Conservation (phyloP, 2,888 invertebrate species). For the Nomada fucata region DNA sequence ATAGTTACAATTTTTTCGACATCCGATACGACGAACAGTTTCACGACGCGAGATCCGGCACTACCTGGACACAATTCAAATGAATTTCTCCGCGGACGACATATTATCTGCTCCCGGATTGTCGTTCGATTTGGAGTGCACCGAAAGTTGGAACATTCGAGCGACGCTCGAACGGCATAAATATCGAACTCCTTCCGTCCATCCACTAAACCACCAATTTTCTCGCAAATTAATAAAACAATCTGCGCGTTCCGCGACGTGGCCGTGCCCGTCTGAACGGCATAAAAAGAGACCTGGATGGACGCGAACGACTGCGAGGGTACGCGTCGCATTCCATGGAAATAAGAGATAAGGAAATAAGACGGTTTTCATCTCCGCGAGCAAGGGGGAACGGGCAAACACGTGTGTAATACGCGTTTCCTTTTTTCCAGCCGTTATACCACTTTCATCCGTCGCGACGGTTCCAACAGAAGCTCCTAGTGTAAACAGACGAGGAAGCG, state of each 20-base stretch:
- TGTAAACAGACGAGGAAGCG: slow-evolving; percentile 69
- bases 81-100: no score
- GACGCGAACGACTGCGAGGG: slow-evolving; percentile 29
- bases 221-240: no score
- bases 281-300: background rate
- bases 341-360: slow-evolving; percentile 55
- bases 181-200: no score
- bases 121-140: no score
- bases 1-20: background rate
- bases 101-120: no score
- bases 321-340: slow-evolving; percentile 39
- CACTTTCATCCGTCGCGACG: slow-evolving; percentile 49
- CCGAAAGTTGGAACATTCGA: no score
- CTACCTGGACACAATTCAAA: no score
- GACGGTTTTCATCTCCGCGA: slow-evolving; percentile 44
- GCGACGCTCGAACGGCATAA: no score
- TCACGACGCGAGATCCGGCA: background rate
- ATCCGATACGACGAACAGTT: background rate
- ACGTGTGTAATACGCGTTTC: slow-evolving; percentile 64
- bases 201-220: no score
- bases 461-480: slow-evolving; percentile 41
- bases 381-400: slow-evolving; percentile 32
- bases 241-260: background rate
- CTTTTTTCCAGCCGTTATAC: slow-evolving; percentile 59
- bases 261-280: background rate